Conservation (phyloP, 2,113 vertebrate species). For the Brachionichthys hirsutus region DNA sequence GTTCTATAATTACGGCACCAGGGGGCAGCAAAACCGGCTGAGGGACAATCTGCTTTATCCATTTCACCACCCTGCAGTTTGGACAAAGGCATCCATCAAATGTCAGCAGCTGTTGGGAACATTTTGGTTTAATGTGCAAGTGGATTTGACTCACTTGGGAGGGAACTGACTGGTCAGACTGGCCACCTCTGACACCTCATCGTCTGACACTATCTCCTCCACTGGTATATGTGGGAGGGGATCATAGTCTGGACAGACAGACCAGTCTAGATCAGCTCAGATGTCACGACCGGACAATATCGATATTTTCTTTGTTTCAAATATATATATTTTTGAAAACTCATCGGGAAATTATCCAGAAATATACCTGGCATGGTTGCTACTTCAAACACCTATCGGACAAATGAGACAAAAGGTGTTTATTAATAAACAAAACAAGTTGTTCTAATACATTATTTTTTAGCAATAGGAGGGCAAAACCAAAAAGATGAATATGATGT, state of each 20-base stretch:
- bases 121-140: not conserved
- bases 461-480: too few relatives aligned
- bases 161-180: conserved; percentile 20
- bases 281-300: too few relatives aligned
- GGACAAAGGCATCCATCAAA: not conserved
- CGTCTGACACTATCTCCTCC: conserved; percentile 75
- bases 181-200: conserved; percentile 48
- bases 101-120: not conserved
- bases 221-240: conserved; percentile 77
- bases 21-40: conserved; percentile 65
- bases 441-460: too few relatives aligned
- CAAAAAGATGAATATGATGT: too few relatives aligned
- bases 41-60: conserved; percentile 78
- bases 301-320: too few relatives aligned
- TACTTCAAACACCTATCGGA: conserved; percentile 57
- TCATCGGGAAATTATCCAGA: too few relatives aligned
- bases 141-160: conserved; percentile 61
- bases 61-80: conserved; percentile 66
- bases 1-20: conserved; percentile 37
- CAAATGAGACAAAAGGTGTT: not conserved
- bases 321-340: not conserved
- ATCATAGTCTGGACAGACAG: conserved; percentile 62
- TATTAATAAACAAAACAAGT: not conserved
- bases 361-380: conserved; percentile 70
- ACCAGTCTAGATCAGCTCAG: not conserved